phyloP scores from a whole-genome alignment of 1,140 invertebrate species.

The Sitobion miscanthi region DNA sequence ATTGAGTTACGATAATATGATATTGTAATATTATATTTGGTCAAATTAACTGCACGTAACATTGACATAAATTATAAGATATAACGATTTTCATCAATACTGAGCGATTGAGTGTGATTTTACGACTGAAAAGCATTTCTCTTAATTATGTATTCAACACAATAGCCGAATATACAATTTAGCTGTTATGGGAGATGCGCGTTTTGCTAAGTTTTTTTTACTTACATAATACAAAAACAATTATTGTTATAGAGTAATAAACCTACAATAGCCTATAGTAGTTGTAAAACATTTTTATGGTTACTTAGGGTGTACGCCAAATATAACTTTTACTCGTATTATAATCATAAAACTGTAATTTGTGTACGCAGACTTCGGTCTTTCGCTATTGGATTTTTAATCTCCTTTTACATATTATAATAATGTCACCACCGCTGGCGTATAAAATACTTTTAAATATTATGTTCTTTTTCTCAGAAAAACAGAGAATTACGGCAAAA shows the following conservation, averaged over 20 bases:
- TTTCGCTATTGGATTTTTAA: not conserved
- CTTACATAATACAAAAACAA: not conserved
- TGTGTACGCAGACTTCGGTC: not conserved
- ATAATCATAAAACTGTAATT: not conserved
- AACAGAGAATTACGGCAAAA: not conserved
- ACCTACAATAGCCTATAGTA: not conserved
- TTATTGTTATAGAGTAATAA: not conserved
- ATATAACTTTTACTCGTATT: not conserved
- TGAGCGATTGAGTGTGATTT: not conserved
- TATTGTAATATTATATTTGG: not conserved
- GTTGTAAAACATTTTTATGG: not conserved
- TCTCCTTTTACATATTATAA: not conserved
- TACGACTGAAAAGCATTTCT: not conserved
- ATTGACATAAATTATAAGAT: not conserved
- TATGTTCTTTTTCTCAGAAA: not conserved
- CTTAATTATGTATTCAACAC: not conserved
- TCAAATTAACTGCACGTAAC: not conserved
- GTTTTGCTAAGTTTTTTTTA: not conserved
- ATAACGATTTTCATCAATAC: not conserved
- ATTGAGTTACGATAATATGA: not conserved
- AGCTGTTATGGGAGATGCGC: not conserved
- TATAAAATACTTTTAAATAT: not conserved
- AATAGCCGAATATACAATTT: not conserved
- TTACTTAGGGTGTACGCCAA: not conserved
- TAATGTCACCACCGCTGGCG: no score